Evolutionary conservation across 2,888 invertebrate genomes (phyloP).

Genomic region (Hololepta plana): DNA sequence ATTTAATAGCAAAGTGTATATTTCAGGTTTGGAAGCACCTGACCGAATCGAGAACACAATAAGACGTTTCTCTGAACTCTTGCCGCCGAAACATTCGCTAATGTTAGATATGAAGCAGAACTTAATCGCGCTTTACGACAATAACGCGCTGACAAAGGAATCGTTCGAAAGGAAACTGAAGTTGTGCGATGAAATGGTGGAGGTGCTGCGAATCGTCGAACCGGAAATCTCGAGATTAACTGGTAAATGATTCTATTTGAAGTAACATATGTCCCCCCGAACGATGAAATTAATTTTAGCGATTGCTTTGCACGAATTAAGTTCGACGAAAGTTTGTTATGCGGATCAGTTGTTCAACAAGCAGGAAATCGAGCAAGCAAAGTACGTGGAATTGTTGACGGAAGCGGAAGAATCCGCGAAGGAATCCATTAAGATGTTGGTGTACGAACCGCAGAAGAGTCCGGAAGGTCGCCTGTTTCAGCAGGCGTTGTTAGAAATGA

Average conservation of each 20-base stretch:
- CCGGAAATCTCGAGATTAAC: conserved; percentile 53
- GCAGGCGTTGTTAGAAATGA: conserved; percentile 37
- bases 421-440: conserved; percentile 41
- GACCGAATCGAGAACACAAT: conserved; percentile 28
- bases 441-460: conserved; percentile 51
- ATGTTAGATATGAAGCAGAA: conserved; percentile 52
- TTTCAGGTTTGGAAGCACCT: conserved; percentile 26
- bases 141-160: conserved; percentile 14
- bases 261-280: no score
- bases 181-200: conserved; percentile 44
- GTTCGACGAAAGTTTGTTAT: conserved; percentile 44
- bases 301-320: conserved; percentile 58
- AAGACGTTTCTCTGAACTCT: conserved; percentile 32
- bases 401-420: conserved; percentile 40
- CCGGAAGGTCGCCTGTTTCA: conserved; percentile 54
- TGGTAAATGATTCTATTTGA: conserved; percentile 35
- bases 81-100: conserved; percentile 49
- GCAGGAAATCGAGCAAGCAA: conserved; percentile 35
- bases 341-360: conserved; percentile 42
- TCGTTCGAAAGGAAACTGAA: conserved; percentile 42
- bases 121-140: conserved; percentile 33
- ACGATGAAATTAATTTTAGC: conserved; percentile 33
- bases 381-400: conserved; percentile 35
- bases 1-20: no score
- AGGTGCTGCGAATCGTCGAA: conserved; percentile 44